A percentile compares a stretch with the other conserved stretches of the same genome.
These are phyloP conservation scores for Lycodopsis pacificus DNA, from an alignment of 2,797 vertebrate genomes.

Conservation along the genomic window DNA sequence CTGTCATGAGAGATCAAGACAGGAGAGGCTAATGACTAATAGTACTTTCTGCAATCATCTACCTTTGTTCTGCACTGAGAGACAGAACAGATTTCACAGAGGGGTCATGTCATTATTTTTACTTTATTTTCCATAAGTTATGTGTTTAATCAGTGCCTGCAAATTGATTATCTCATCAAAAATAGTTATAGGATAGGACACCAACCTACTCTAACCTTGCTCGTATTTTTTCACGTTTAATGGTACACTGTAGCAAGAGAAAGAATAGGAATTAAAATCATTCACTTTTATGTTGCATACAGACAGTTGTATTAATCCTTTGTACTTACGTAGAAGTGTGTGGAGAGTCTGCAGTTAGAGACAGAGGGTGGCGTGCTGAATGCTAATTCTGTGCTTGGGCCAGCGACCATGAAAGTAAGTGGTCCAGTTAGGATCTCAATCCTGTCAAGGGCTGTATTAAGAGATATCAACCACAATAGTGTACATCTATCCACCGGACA, in stretches of 20 bases:
- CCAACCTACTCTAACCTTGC: neutral
- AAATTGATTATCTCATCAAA: neutral
- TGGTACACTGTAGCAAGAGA: neutral
- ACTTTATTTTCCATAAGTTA: neutral
- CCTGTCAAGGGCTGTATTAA: slow-evolving; percentile 4
- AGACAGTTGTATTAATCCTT: slow-evolving; percentile 43
- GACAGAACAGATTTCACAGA: neutral
- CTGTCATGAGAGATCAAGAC: slow-evolving; percentile 12
- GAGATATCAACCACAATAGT: slow-evolving; percentile 2
- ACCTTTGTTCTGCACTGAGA: neutral
- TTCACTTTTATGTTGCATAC: slow-evolving; percentile 25
- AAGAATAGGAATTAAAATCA: slow-evolving; percentile 12
- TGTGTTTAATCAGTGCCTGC: neutral
- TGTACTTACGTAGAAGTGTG: slow-evolving; percentile 40
- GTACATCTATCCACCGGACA: neutral
- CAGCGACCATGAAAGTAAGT: slow-evolving; percentile 53
- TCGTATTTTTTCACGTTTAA: neutral
- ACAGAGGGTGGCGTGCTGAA: slow-evolving; percentile 37
- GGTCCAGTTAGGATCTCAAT: slow-evolving; percentile 16
- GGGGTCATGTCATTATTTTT: neutral
- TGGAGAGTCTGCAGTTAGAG: slow-evolving; percentile 47
- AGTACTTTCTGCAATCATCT: neutral
- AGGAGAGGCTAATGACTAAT: neutral
- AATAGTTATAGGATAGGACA: neutral
- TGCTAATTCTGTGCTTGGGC: slow-evolving; percentile 55